These are phyloP conservation scores for Drosophila hawaiiensis DNA, from an alignment of 2,888 invertebrate species.

Conservation along the genomic window DNA sequence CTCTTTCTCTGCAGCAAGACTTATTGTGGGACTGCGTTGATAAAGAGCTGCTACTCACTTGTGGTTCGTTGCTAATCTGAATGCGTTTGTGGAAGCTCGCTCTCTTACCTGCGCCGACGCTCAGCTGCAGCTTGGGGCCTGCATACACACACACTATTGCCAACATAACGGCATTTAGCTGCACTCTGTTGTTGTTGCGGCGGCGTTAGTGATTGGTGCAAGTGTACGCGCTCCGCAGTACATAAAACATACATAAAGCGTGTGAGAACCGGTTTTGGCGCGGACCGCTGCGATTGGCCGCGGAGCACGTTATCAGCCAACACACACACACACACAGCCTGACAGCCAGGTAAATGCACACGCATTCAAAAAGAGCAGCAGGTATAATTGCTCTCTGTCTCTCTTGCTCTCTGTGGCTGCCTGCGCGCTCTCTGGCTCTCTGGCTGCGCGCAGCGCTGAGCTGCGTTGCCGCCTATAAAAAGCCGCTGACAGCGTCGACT, in stretches of 20 bases:
- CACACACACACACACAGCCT: constrained; percentile 19
- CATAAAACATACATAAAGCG: constrained; percentile 62
- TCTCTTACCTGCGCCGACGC: constrained; percentile 19
- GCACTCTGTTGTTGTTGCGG: constrained; percentile 47
- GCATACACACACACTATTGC: constrained; percentile 9
- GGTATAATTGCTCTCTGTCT: constrained; percentile 38
- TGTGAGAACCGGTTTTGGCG: constrained; percentile 66
- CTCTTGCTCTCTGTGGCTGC: constrained; percentile 8
- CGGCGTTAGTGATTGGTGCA: constrained; percentile 75
- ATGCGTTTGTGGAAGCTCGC: constrained; percentile 23
- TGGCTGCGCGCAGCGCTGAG: constrained; percentile 51
- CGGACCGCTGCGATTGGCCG: constrained; percentile 63
- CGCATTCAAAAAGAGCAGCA: constrained; percentile 21
- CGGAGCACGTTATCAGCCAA: constrained; percentile 22
- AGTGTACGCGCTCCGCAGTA: constrained; percentile 71
- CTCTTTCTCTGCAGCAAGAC: background rate
- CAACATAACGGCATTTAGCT: constrained; percentile 70
- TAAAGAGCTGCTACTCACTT: constrained; percentile 9
- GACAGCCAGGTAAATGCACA: constrained; percentile 14
- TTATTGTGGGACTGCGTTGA: constrained; percentile 1
- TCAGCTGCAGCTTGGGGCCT: constrained; percentile 16
- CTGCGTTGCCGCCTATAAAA: constrained; percentile 52
- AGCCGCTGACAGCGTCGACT: constrained; percentile 26
- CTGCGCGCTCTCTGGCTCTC: constrained; percentile 40
- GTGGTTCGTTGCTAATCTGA: constrained; percentile 15